Conservation (phyloP, 2,888 invertebrate species). For the Netelia virgata region DNA sequence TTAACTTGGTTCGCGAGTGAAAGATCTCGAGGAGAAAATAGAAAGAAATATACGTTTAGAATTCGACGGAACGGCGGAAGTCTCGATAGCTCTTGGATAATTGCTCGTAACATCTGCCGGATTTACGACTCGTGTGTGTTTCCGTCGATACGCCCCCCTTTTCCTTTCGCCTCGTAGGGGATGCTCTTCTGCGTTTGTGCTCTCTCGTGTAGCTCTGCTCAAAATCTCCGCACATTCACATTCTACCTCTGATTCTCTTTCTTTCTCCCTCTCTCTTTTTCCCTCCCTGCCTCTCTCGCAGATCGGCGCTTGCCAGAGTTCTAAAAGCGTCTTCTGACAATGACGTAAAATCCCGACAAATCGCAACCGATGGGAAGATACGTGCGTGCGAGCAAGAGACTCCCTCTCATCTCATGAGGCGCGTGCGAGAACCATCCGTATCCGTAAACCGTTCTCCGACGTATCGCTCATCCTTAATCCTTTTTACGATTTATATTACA, state of each 20-base stretch:
- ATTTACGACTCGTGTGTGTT: constrained; percentile 66
- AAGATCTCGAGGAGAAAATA: neutral
- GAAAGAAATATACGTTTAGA: constrained; percentile 27
- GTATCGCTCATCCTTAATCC: constrained; percentile 48
- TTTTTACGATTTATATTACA: neutral
- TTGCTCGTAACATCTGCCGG: constrained; percentile 65
- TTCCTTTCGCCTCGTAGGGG: neutral
- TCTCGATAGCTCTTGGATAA: constrained; percentile 61
- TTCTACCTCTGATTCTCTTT: constrained; percentile 29
- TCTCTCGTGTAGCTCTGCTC: constrained; percentile 10
- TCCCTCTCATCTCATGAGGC: neutral
- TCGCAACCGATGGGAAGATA: constrained; percentile 68
- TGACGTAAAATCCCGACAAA: constrained; percentile 82
- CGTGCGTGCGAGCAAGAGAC: constrained; percentile 8
- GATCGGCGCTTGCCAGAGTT: constrained; percentile 79
- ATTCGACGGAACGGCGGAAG: constrained; percentile 57
- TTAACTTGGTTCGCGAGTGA: neutral
- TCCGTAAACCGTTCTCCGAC: constrained; percentile 37
- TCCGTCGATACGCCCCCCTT: constrained; percentile 46
- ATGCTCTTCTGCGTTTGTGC: neutral
- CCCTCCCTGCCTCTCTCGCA: constrained; percentile 66
- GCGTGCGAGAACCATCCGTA: neutral
- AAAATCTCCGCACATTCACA: constrained; percentile 2
- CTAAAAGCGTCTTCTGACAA: constrained; percentile 83
- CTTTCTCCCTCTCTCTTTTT: constrained; percentile 55